These are phyloP conservation scores for Clamator glandarius DNA, from an alignment of 2,797 vertebrate species.

Conservation along the genomic window DNA sequence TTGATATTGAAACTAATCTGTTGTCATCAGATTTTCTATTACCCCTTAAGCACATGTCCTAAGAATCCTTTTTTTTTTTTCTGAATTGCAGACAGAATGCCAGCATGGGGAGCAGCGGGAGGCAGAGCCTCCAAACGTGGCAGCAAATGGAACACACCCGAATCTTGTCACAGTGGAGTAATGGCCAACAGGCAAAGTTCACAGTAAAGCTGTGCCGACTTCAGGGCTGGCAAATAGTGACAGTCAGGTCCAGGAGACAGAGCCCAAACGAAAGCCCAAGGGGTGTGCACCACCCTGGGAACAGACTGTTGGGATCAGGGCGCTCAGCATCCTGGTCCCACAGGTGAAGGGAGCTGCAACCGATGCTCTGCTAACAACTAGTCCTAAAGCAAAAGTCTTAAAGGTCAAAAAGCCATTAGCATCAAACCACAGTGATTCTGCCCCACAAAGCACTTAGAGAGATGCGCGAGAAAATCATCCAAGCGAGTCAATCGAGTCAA, in stretches of 20 bases:
- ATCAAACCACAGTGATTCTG: no score
- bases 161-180: fast-evolving
- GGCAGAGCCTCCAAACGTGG: fast-evolving
- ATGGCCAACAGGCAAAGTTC: fast-evolving
- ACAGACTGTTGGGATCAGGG: neutral
- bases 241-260: neutral
- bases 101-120: fast-evolving
- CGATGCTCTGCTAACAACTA: fast-evolving
- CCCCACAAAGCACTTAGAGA: neutral
- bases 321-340: neutral
- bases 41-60: neutral
- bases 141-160: neutral
- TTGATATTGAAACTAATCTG: neutral
- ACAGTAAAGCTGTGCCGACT: neutral
- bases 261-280: fast-evolving
- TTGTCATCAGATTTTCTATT: neutral
- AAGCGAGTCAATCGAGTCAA: neutral
- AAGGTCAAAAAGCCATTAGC: neutral
- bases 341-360: neutral
- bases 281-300: fast-evolving
- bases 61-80: neutral
- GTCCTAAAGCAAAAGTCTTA: neutral
- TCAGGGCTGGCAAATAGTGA: neutral
- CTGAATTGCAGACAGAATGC: no score
- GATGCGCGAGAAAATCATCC: neutral